These are phyloP conservation scores for Uropsilus gracilis DNA, from an alignment of 2,113 vertebrate species.

Conservation along the genomic window DNA sequence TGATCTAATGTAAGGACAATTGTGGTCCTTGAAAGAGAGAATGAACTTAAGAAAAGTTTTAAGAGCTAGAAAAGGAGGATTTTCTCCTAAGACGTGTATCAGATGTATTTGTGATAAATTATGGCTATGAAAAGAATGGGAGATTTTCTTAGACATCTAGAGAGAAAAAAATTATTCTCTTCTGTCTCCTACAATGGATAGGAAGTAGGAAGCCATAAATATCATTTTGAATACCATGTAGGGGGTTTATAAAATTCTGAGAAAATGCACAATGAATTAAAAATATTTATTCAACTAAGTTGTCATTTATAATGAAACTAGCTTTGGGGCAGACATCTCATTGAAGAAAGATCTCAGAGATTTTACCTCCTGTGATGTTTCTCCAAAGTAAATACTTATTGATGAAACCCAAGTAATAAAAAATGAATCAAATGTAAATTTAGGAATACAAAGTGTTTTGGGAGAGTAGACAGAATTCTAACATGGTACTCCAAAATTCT, in stretches of 20 bases:
- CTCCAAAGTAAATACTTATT: not conserved
- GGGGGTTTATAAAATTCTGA: slow-evolving; percentile 24
- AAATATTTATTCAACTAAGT: not conserved
- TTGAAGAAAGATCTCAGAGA: not conserved
- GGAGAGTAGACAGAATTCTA: not conserved
- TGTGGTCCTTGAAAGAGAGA: not conserved
- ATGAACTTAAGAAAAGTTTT: slow-evolving; percentile 12
- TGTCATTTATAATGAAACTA: not conserved
- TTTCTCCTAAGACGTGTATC: not conserved
- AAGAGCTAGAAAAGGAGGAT: not conserved
- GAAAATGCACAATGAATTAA: slow-evolving; percentile 5
- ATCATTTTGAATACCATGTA: not conserved
- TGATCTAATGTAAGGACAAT: not conserved
- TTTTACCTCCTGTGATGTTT: not conserved
- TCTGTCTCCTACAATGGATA: not conserved
- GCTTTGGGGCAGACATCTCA: not conserved
- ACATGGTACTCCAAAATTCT: not conserved
- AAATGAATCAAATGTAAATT: not conserved
- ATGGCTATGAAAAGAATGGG: not conserved
- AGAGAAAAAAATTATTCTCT: not conserved
- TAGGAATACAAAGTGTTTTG: not conserved
- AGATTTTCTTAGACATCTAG: not conserved
- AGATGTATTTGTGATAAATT: not conserved
- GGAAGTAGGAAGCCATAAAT: not conserved
- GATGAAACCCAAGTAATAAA: not conserved